phyloP scores from a whole-genome alignment of 2,888 invertebrate species.

The Ochlodes sylvanus region DNA sequence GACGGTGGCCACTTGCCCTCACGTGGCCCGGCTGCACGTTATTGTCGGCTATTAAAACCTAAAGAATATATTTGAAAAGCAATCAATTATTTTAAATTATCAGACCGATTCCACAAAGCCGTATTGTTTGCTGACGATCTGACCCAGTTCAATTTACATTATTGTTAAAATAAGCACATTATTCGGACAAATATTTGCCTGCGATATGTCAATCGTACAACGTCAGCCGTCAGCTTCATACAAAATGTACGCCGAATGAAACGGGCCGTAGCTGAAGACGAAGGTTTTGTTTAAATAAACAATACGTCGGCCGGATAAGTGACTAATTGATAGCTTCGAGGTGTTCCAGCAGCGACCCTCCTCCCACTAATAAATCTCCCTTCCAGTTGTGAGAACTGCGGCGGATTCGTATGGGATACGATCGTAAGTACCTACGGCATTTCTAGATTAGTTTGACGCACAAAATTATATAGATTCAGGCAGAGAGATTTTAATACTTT shows the following conservation, averaged over 20 bases:
- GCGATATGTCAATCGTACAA: neutral
- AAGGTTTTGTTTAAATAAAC: slow-evolving; percentile 25
- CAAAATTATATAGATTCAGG: too few relatives aligned
- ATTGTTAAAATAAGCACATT: neutral
- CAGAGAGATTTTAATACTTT: too few relatives aligned
- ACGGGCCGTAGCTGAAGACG: neutral
- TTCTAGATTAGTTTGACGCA: too few relatives aligned
- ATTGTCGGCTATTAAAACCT: too few relatives aligned
- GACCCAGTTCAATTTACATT: neutral
- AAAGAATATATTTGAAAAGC: neutral
- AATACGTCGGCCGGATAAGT: slow-evolving; percentile 22
- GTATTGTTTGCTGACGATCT: neutral
- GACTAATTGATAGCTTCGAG: slow-evolving; percentile 33
- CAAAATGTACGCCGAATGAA: slow-evolving; percentile 14
- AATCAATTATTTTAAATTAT: neutral
- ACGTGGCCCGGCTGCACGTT: too few relatives aligned
- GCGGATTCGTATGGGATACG: too few relatives aligned
- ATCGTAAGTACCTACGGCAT: too few relatives aligned
- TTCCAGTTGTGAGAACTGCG: neutral
- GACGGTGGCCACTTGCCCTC: too few relatives aligned
- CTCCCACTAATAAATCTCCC: slow-evolving; percentile 16
- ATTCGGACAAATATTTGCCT: neutral
- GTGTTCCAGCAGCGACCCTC: slow-evolving; percentile 22
- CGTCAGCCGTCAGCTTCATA: neutral
- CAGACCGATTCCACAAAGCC: neutral